Conservation (phyloP, 1,140 invertebrate genomes). For the Aporrectodea caliginosa region DNA sequence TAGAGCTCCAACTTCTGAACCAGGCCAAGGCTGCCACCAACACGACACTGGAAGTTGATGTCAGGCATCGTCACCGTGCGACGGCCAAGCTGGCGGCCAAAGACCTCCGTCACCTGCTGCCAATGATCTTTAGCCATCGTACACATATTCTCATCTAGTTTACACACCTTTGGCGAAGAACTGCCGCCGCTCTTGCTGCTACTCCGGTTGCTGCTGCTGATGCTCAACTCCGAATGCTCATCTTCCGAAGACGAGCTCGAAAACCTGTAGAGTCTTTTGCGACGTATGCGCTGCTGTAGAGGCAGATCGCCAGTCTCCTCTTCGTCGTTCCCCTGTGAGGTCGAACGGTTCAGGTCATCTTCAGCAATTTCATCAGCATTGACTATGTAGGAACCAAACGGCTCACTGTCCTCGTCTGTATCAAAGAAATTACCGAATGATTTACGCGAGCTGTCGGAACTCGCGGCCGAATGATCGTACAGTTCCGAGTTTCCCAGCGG, state of each 20-base stretch:
- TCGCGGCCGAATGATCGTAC: too few relatives aligned
- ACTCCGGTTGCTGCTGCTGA: background rate
- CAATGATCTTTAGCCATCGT: background rate
- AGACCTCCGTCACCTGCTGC: background rate
- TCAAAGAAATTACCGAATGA: too few relatives aligned
- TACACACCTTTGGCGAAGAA: background rate
- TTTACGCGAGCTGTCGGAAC: too few relatives aligned
- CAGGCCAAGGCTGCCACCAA: background rate
- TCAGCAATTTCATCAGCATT: too few relatives aligned
- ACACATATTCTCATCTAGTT: background rate
- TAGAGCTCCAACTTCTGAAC: constrained; percentile 9
- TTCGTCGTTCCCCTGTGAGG: too few relatives aligned
- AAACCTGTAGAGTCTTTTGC: background rate
- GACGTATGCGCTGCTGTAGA: background rate
- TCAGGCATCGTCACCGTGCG: background rate
- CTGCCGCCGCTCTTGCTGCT: background rate
- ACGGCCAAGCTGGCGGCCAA: background rate
- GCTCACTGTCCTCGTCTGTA: too few relatives aligned
- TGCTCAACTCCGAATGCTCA: background rate
- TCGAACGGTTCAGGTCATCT: too few relatives aligned
- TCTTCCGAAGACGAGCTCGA: background rate
- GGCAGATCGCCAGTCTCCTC: too few relatives aligned
- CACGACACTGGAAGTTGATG: background rate
- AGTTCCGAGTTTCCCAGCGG: too few relatives aligned
- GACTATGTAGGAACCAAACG: too few relatives aligned